A percentile compares a stretch with the other conserved stretches of the same genome.
Conservation (phyloP, 2,888 invertebrate genomes). For the Leistus spinibarbis region DNA sequence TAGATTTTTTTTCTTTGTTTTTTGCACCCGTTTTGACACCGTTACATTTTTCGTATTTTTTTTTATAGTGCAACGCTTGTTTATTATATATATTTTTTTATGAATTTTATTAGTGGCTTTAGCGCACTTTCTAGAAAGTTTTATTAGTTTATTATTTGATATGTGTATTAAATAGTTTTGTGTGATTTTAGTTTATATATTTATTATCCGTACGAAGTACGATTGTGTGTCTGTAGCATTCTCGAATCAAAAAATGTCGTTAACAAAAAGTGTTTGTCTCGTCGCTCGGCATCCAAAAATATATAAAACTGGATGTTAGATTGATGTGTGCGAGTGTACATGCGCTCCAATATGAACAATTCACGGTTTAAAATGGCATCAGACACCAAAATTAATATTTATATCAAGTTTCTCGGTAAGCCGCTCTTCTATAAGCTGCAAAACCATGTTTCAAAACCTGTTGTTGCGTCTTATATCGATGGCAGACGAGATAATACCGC, state of each 20-base stretch:
- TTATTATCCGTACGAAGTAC: no score
- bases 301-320: no score
- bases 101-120: not conserved
- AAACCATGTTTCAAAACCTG: not conserved
- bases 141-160: not conserved
- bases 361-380: not conserved
- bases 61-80: not conserved
- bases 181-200: not conserved
- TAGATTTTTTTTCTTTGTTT: not conserved
- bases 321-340: not conserved
- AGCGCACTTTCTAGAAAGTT: not conserved
- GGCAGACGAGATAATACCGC: not conserved
- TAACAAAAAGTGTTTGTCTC: no score
- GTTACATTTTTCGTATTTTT: not conserved
- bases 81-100: not conserved
- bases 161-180: not conserved
- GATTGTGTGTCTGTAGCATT: no score
- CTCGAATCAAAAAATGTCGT: no score
- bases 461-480: not conserved
- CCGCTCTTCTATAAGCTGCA: not conserved
- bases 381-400: not conserved
- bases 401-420: not conserved
- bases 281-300: no score
- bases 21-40: not conserved
- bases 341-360: not conserved